phyloP scores from a whole-genome alignment of 2,888 invertebrate species.

The Ditylenchus weischeri region DNA sequence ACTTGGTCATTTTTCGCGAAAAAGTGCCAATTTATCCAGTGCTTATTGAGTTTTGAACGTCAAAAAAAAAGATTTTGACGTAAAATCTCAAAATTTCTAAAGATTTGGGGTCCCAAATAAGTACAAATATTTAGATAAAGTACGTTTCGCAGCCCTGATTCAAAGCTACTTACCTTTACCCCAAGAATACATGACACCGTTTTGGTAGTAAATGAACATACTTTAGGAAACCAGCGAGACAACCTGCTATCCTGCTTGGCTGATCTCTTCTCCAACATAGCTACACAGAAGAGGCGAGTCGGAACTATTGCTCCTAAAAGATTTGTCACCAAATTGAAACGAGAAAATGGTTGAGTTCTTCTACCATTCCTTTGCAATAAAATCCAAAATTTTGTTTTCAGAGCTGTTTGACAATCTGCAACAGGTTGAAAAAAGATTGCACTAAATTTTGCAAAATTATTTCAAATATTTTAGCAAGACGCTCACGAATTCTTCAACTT shows the following conservation, averaged over 20 bases:
- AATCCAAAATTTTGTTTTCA: slow-evolving; percentile 62
- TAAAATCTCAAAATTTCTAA: too few relatives aligned
- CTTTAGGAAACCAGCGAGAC: slow-evolving; percentile 71
- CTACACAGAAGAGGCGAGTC: slow-evolving; percentile 98
- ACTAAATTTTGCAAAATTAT: neutral
- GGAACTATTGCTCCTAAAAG: slow-evolving; percentile 99
- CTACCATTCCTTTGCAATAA: neutral
- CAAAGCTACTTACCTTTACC: too few relatives aligned
- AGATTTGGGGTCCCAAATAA: too few relatives aligned
- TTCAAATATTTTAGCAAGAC: slow-evolving; percentile 86
- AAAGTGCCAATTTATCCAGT: too few relatives aligned
- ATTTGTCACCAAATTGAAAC: slow-evolving; percentile 92
- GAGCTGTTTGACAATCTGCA: slow-evolving; percentile 95
- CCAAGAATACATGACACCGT: too few relatives aligned
- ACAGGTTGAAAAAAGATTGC: slow-evolving; percentile 1
- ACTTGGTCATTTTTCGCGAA: too few relatives aligned
- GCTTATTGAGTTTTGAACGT: too few relatives aligned
- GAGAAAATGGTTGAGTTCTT: slow-evolving; percentile 81
- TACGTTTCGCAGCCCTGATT: too few relatives aligned
- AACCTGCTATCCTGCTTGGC: slow-evolving; percentile 94
- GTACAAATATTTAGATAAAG: too few relatives aligned
- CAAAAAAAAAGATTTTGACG: too few relatives aligned
- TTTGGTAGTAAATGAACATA: too few relatives aligned
- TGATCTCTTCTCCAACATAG: slow-evolving; percentile 96
- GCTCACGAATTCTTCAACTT: slow-evolving; percentile 99